These are phyloP conservation scores for Stictonetta naevosa DNA, from an alignment of 2,113 vertebrate species.

Conservation along the genomic window DNA sequence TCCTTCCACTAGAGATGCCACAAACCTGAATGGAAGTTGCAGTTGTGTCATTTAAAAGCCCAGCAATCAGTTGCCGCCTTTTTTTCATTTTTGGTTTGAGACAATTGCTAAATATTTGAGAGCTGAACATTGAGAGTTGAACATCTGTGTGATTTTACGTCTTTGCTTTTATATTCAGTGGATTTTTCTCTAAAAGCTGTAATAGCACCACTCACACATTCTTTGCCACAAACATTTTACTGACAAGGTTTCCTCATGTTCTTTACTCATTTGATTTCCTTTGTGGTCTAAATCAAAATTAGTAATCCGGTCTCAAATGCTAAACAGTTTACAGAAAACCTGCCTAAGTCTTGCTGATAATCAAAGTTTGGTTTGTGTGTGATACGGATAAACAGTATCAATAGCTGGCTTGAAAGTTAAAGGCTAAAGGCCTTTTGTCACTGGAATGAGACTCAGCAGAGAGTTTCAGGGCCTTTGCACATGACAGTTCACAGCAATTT, in stretches of 20 bases:
- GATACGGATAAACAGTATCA: not conserved
- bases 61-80: not conserved
- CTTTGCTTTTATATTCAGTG: not conserved
- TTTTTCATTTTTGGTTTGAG: not conserved
- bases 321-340: not conserved
- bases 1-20: not conserved
- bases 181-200: not conserved
- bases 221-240: not conserved
- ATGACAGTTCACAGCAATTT: not conserved
- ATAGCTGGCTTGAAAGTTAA: not conserved
- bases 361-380: not conserved
- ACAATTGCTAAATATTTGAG: not conserved
- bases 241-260: not conserved
- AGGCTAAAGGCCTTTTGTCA: not conserved
- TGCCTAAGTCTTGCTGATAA: not conserved
- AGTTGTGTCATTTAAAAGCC: fast-evolving
- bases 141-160: not conserved
- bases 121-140: not conserved
- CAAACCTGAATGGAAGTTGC: not conserved
- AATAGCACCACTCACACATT: not conserved
- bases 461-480: not conserved
- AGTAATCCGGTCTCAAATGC: not conserved
- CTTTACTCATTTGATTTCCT: not conserved
- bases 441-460: not conserved
- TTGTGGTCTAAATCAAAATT: not conserved